Conservation (phyloP, 2,113 vertebrate species). For the Vulpes vulpes region DNA sequence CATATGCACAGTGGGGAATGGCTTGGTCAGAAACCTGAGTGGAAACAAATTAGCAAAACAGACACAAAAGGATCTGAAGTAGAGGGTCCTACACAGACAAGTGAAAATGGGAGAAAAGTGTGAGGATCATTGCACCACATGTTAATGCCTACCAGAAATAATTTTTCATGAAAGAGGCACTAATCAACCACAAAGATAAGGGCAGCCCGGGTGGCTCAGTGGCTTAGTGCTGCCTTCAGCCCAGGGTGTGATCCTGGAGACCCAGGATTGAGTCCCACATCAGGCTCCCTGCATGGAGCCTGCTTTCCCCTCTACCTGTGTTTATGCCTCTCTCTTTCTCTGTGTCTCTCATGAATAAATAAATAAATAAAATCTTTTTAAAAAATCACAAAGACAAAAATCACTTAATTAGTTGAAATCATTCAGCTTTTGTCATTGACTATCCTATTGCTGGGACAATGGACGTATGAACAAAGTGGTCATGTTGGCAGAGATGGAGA, state of each 20-base stretch:
- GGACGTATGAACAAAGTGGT: background rate
- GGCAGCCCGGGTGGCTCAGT: too few relatives aligned
- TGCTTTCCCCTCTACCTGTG: too few relatives aligned
- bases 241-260: too few relatives aligned
- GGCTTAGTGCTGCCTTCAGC: too few relatives aligned
- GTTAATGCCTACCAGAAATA: background rate
- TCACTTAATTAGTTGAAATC: background rate
- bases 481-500: background rate
- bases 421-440: background rate
- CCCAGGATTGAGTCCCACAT: too few relatives aligned
- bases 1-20: background rate
- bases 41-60: background rate
- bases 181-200: background rate
- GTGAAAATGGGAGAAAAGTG: background rate
- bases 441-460: background rate
- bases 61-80: background rate
- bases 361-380: too few relatives aligned
- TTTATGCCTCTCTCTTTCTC: too few relatives aligned
- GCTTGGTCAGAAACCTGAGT: background rate
- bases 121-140: background rate
- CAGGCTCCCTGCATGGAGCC: too few relatives aligned
- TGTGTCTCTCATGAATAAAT: too few relatives aligned
- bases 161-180: background rate
- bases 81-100: background rate
- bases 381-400: background rate